A percentile compares a stretch with the other conserved stretches of the same genome.
Evolutionary conservation across 2,113 vertebrate species (phyloP).

Genomic region (Corythoichthys haematopterus): DNA sequence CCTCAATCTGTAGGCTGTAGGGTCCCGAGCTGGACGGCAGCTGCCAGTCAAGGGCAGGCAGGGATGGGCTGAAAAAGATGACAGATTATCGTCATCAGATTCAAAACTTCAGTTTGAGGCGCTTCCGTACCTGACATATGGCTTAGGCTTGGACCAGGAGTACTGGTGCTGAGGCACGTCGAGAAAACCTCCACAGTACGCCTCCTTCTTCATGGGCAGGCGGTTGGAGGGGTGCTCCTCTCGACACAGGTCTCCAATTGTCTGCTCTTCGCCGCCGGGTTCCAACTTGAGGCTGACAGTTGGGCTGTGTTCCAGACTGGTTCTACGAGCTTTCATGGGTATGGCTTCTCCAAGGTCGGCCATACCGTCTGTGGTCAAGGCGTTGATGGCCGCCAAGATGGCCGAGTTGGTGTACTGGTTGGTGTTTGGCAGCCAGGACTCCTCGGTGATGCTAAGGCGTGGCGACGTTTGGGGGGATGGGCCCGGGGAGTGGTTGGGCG

Average conservation of each 20-base stretch:
- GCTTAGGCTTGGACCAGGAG: constrained; percentile 89
- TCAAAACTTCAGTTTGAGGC: not conserved
- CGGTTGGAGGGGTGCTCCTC: constrained; percentile 80
- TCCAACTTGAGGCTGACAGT: constrained; percentile 81
- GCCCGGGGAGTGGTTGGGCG: constrained; percentile 83
- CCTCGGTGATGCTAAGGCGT: constrained; percentile 85
- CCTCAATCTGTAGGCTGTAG: constrained; percentile 89
- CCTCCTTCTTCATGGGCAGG: constrained; percentile 81
- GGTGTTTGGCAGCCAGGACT: constrained; percentile 85
- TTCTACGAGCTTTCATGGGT: constrained; percentile 87
- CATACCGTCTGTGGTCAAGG: constrained; percentile 88
- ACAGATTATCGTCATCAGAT: constrained; percentile 17
- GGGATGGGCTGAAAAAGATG: constrained; percentile 76
- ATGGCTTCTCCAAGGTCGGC: constrained; percentile 85
- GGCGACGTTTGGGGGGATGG: constrained; percentile 87
- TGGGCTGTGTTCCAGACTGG: constrained; percentile 75
- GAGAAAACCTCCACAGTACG: constrained; percentile 85
- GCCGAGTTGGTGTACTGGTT: constrained; percentile 97
- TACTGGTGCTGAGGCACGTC: constrained; percentile 88
- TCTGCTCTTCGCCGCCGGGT: constrained; percentile 78
- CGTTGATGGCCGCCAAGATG: constrained; percentile 94
- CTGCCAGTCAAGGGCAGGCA: constrained; percentile 97
- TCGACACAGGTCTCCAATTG: constrained; percentile 69
- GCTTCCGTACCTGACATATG: constrained; percentile 83
- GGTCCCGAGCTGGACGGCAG: constrained; percentile 90